Percentiles rank a stretch among this genome's conserved stretches.
Evolutionary conservation across 2,113 vertebrate species (phyloP).

Genomic region (Oreocharis arfaki): DNA sequence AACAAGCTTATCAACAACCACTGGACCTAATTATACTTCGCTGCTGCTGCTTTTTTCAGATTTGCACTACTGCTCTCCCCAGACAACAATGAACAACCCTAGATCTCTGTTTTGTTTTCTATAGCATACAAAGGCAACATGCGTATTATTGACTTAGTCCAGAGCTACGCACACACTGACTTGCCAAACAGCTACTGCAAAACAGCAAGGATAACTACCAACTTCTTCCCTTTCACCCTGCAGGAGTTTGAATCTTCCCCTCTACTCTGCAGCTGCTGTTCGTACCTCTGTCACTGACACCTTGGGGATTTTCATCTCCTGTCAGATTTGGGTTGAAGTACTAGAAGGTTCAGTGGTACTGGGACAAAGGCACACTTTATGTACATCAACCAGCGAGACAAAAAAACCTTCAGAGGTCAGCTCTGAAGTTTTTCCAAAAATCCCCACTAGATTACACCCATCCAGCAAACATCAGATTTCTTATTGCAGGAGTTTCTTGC

Average conservation of each 20-base stretch:
- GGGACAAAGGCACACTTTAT: background rate
- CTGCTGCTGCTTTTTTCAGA: background rate
- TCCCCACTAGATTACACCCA: background rate
- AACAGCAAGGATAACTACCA: background rate
- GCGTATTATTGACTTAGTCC: background rate
- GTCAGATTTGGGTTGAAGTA: background rate
- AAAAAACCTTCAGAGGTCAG: background rate
- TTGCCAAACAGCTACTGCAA: background rate
- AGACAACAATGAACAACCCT: background rate
- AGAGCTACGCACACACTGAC: background rate
- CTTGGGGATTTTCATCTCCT: background rate
- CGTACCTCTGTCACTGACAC: rapidly evolving
- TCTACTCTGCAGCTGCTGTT: background rate
- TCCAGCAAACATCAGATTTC: background rate
- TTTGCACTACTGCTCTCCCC: background rate
- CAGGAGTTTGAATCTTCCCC: background rate
- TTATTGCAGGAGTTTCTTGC: background rate
- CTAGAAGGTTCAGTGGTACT: background rate
- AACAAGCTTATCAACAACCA: background rate
- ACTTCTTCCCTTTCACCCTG: background rate
- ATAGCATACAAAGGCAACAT: background rate
- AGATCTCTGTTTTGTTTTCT: background rate
- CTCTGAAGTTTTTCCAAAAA: background rate
- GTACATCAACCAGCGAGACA: background rate
- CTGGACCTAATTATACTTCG: background rate